phyloP scores from a whole-genome alignment of 2,888 invertebrate genomes.

The Mythimna pallens region DNA sequence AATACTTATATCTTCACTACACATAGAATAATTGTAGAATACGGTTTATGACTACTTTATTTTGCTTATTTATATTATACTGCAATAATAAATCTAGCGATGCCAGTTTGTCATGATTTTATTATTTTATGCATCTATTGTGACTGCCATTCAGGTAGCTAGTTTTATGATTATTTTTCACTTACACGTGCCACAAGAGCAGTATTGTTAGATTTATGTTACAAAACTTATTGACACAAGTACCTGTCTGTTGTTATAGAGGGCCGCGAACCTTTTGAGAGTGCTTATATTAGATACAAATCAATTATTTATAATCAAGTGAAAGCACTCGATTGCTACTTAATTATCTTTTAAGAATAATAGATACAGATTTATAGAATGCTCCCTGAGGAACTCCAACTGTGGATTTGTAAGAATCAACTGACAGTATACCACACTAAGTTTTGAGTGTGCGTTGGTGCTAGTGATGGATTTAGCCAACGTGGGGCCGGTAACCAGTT shows the following conservation, averaged over 20 bases:
- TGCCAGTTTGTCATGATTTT: not conserved
- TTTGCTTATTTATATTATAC: constrained; percentile 5
- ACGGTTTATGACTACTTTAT: not conserved
- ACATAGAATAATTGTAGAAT: not conserved
- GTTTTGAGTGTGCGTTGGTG: too few species aligned
- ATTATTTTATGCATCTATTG: constrained; percentile 30
- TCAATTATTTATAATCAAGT: constrained; percentile 20
- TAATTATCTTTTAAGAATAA: not conserved
- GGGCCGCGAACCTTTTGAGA: constrained; percentile 1
- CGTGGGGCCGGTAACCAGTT: too few species aligned
- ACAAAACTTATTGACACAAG: constrained; percentile 30
- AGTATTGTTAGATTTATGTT: constrained; percentile 6
- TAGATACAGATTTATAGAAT: not conserved
- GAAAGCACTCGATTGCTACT: constrained; percentile 4
- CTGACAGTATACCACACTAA: not conserved
- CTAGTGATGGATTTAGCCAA: too few species aligned
- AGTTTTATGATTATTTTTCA: constrained; percentile 1
- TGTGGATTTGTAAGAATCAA: constrained; percentile 21
- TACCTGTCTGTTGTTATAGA: constrained; percentile 11
- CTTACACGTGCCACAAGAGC: constrained; percentile 34
- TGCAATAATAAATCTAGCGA: not conserved
- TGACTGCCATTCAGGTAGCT: not conserved
- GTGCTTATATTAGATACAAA: constrained; percentile 20
- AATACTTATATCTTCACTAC: not conserved
- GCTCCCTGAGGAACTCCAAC: constrained; percentile 18